Percentiles rank a stretch among this genome's conserved stretches.
These are phyloP conservation scores for Saxicola maurus DNA, from an alignment of 2,797 vertebrate species.

Conservation along the genomic window DNA sequence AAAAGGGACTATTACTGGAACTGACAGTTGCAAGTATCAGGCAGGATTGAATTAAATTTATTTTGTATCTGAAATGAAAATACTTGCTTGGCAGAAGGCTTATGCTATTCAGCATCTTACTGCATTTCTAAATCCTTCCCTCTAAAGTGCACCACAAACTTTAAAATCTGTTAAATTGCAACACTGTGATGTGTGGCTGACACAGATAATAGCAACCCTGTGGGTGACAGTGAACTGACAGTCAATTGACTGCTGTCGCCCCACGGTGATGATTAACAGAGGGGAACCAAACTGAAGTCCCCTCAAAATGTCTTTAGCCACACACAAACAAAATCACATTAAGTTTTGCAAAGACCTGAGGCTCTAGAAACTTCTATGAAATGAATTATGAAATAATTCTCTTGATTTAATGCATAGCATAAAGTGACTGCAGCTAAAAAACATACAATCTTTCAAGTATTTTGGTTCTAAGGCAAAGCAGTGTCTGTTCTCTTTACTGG, in stretches of 20 bases:
- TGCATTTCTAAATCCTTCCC: background rate
- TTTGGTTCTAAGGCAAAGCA: background rate
- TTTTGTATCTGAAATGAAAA: conserved; percentile 3
- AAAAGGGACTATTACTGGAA: background rate
- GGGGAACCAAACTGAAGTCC: background rate
- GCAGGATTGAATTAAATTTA: background rate
- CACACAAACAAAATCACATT: background rate
- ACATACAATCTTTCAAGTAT: background rate
- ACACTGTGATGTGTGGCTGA: background rate
- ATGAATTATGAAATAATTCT: background rate
- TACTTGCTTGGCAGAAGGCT: background rate
- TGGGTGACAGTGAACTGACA: background rate
- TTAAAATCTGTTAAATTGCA: conserved; percentile 7
- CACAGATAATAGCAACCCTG: background rate
- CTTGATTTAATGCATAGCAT: background rate
- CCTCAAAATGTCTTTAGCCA: conserved; percentile 2
- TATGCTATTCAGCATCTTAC: background rate
- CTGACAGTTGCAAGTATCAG: background rate
- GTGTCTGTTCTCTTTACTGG: background rate
- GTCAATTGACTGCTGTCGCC: background rate
- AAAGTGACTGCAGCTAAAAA: background rate
- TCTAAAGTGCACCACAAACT: background rate
- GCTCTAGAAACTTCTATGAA: background rate
- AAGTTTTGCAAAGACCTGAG: background rate
- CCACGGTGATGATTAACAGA: background rate